Evolutionary conservation across 1,140 invertebrate species (phyloP).

Genomic region (Babylonia areolata): DNA sequence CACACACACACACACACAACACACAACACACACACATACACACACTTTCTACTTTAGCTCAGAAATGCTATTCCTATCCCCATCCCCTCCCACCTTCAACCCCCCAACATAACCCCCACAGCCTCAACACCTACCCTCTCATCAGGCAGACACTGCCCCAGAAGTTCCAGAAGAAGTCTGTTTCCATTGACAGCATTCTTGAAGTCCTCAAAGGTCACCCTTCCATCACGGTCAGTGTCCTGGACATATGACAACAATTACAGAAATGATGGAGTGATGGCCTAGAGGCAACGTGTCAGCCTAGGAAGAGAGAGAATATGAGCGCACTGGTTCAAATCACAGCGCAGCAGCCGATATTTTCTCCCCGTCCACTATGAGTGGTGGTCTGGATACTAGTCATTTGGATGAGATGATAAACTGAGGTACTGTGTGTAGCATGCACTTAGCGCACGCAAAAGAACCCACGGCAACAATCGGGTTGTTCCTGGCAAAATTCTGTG

Average conservation of each 20-base stretch:
- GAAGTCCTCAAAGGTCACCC: slow-evolving; percentile 86
- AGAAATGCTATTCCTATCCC: not conserved
- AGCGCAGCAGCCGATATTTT: too few species aligned
- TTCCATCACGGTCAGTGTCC: slow-evolving; percentile 84
- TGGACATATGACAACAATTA: slow-evolving; percentile 67
- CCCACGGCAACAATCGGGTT: too few species aligned
- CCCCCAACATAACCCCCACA: not conserved
- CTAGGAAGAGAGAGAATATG: too few species aligned
- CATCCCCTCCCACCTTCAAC: not conserved
- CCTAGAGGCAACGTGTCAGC: too few species aligned
- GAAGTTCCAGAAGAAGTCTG: slow-evolving; percentile 83
- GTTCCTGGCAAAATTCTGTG: too few species aligned
- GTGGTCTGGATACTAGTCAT: too few species aligned
- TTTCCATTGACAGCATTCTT: slow-evolving; percentile 81
- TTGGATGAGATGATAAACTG: too few species aligned
- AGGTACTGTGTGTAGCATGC: too few species aligned
- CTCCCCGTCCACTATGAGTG: too few species aligned
- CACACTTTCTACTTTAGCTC: not conserved
- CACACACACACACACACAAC: not conserved
- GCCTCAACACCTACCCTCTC: slow-evolving; percentile 59
- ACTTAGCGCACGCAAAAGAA: too few species aligned
- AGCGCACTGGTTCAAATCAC: too few species aligned
- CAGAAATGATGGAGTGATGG: too few species aligned
- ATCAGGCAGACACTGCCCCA: slow-evolving; percentile 87
- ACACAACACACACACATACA: not conserved